Evolutionary conservation across 2,797 vertebrate genomes (phyloP), one percentile per base, ranked within the genome.

Genomic region (Odontamblyopus lacepedii): DNA sequence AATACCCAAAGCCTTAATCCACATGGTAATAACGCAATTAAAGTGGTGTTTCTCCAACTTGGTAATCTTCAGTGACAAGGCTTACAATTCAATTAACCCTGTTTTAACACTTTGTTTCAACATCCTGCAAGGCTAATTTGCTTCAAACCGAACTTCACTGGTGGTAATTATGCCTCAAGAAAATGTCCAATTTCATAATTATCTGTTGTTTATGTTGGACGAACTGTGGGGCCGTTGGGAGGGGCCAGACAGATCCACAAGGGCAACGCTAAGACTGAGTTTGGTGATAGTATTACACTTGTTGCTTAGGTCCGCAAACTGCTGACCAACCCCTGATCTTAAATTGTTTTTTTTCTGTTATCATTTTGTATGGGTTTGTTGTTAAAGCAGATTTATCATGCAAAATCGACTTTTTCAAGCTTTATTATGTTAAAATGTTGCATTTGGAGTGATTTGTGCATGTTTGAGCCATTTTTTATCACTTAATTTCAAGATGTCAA

Each of bases 41-140:
- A 92, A 94, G 90, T 85, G 85, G 78, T 90, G 89, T 93, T 94
- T 93, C 87, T 86, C 83, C 86, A 83, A 88, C 81, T 89, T 89
- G 85, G 88, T 92, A 94, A 93, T 94, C 92, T 92, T 90, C 91
- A 89, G 88, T 91, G 89, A 93, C 91, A 91, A 93, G 92, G 85
- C 92, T 93, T 91, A 91, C 88, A 90, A 94, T 95, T 94, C 89
- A 94, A 93, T 95, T 95, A 94, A 94, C 92, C 94, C 89, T 70
- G 78, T 91, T 92, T 92, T 92, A 93, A 88, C 89, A 93, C 90
- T 92, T 93, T 93, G 90, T 93, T 94, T 94, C 89, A 94, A 93
- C 90, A 92, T 91, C 80, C 84, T 82, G 80, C 80, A 77, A 87
- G 87, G 90, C 87, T 92, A 90, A 92, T 94, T 92, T 91, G 85